These are phyloP conservation scores for Diabrotica undecimpunctata DNA, from an alignment of 1,140 invertebrate genomes.

Conservation along the genomic window DNA sequence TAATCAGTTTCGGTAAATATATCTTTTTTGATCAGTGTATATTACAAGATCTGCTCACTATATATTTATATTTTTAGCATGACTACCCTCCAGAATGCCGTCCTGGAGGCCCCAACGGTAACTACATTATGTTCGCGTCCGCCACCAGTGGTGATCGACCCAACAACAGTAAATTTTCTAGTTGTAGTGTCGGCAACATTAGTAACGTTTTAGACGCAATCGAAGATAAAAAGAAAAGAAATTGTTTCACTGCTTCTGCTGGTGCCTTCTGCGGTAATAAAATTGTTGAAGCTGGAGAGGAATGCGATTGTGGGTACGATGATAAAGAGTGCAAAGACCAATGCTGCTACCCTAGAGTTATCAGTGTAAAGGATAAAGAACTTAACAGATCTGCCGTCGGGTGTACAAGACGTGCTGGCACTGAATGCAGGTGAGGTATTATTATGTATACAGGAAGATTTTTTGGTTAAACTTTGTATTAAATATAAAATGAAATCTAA, in stretches of 20 bases:
- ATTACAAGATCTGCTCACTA: background rate
- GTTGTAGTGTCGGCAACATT: conserved; percentile 93
- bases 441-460: background rate
- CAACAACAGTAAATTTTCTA: conserved; percentile 93
- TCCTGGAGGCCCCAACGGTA: conserved; percentile 82
- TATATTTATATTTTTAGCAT: conserved; percentile 63
- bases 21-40: no score
- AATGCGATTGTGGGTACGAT: conserved; percentile 98
- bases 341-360: conserved; percentile 88
- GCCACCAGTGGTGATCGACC: conserved; percentile 90
- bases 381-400: conserved; percentile 72
- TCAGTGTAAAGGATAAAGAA: conserved; percentile 65
- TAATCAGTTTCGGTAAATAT: no score
- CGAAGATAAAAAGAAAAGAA: conserved; percentile 85
- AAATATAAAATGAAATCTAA: no score
- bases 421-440: conserved; percentile 70
- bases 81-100: conserved; percentile 91
- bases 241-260: conserved; percentile 88
- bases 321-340: conserved; percentile 86
- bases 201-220: conserved; percentile 90
- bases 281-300: conserved; percentile 95
- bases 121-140: conserved; percentile 97
- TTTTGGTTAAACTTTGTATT: no score
- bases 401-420: conserved; percentile 71
- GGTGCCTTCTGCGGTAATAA: conserved; percentile 99